Evolutionary conservation across 2,797 vertebrate genomes (phyloP).

Genomic region (Diplodus puntazzo): DNA sequence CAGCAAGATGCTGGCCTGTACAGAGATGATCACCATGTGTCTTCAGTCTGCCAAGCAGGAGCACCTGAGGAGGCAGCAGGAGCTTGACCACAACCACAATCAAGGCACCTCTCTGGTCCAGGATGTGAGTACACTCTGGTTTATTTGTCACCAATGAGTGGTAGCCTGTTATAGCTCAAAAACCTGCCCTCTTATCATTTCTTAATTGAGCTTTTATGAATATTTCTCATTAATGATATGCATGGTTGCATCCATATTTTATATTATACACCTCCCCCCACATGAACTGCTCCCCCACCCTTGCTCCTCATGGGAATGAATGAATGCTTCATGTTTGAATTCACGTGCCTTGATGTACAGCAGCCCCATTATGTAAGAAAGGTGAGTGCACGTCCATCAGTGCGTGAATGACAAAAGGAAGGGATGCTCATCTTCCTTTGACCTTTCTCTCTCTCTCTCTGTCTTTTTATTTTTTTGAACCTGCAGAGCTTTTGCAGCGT

Average conservation of each 20-base stretch:
- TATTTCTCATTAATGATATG: neutral
- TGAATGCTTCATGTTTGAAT: conserved; percentile 25
- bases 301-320: conserved; percentile 60
- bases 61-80: conserved; percentile 74
- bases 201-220: fast-evolving
- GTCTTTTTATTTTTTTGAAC: neutral
- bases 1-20: conserved; percentile 86
- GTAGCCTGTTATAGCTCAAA: too few species aligned
- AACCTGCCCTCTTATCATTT: neutral
- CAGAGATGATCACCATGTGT: conserved; percentile 91
- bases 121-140: conserved; percentile 84
- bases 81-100: conserved; percentile 76
- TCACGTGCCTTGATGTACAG: conserved; percentile 43
- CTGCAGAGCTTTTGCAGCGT: neutral
- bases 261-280: neutral
- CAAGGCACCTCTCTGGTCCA: conserved; percentile 86
- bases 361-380: conserved; percentile 64
- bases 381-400: conserved; percentile 54
- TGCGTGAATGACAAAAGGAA: conserved; percentile 46
- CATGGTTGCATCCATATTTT: neutral
- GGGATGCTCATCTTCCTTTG: neutral
- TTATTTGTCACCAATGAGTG: neutral
- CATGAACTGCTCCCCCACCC: conserved; percentile 16
- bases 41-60: conserved; percentile 86
- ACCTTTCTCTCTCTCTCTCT: neutral